Evolutionary conservation across 2,888 invertebrate genomes (phyloP), one percentile per base, ranked within the genome.

Genomic region (Eulithis testata): DNA sequence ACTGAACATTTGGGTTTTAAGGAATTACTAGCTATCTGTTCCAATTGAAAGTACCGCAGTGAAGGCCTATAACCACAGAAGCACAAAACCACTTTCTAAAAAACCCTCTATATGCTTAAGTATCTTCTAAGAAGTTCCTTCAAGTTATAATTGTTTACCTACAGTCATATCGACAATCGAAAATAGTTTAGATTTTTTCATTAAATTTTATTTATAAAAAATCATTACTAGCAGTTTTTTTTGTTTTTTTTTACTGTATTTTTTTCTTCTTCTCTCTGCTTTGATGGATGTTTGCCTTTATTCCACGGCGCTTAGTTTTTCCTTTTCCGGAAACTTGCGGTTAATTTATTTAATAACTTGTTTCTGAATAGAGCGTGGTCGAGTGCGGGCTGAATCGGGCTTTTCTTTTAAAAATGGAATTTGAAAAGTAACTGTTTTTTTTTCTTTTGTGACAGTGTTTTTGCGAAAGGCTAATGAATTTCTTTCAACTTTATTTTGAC

Each of bases 301-400:
- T 55, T 56, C 27, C 5, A 31, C 8, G 21, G 27, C 83, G 83
- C 87, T 90, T 88, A 90, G 89, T 88, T 90, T 86, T 89, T 90
- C 89, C 85, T 89, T 88, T 87, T 84, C 87, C 84, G 80, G 78
- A 79, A 86, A 89, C 87, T 89, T 90, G 89, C 83, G 89, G 90
- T 91, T 90, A 91, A 91, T 91, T 91, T 91, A 91, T 91, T 91
- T 89, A 91, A 91, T 91, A 91, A 91, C 90, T 89, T 89, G 84
- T 86, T 87, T 83, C 84, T 91, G 91, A 91, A 91, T 90, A 87
- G 89, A 85, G 80, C 77, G 77, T 27, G 79, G 79, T 77, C 79
- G 84, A 83, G 84, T 77, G 79, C 78, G 73, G 79, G 83, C 85
- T 89, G 90, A 89, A 90, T 86, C 82, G 83, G 84, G 86, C 81